These are phyloP conservation scores for Larimichthys polyactis DNA, from an alignment of 2,113 vertebrate species.

Conservation along the genomic window DNA sequence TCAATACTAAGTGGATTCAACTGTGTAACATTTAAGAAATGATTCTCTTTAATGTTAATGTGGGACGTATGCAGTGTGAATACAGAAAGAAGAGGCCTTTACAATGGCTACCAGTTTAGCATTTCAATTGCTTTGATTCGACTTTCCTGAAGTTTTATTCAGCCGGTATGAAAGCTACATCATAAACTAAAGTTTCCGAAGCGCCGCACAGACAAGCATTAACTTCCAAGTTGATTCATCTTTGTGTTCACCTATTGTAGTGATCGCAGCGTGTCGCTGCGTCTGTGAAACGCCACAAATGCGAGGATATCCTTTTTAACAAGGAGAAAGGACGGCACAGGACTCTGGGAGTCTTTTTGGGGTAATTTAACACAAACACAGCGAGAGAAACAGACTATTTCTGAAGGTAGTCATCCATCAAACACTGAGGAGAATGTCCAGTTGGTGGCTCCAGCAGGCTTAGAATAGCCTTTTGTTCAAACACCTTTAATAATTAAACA, in stretches of 20 bases:
- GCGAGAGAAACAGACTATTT: conserved; percentile 65
- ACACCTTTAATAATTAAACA: conserved; percentile 87
- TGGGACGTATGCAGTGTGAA: conserved; percentile 4
- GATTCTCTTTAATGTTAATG: conserved; percentile 25
- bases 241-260: conserved; percentile 20
- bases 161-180: conserved; percentile 3
- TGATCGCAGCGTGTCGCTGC: conserved; percentile 5
- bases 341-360: conserved; percentile 63
- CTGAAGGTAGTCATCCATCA: conserved; percentile 74
- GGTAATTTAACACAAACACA: conserved; percentile 68
- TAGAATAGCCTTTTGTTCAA: conserved; percentile 85
- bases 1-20: conserved; percentile 27
- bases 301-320: conserved; percentile 33
- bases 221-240: conserved; percentile 22
- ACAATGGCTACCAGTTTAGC: conserved; percentile 14
- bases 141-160: conserved; percentile 22
- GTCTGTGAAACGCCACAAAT: conserved; percentile 5
- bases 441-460: conserved; percentile 79
- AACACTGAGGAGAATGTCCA: conserved; percentile 75
- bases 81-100: not conserved
- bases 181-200: conserved; percentile 41
- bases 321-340: conserved; percentile 19
- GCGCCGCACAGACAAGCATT: not conserved
- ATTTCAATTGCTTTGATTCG: conserved; percentile 20
- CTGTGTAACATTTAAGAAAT: conserved; percentile 19